A percentile compares a stretch with the other conserved stretches of the same genome.
Conservation (phyloP, 2,113 vertebrate genomes). For the Triplophysa siluroides region DNA sequence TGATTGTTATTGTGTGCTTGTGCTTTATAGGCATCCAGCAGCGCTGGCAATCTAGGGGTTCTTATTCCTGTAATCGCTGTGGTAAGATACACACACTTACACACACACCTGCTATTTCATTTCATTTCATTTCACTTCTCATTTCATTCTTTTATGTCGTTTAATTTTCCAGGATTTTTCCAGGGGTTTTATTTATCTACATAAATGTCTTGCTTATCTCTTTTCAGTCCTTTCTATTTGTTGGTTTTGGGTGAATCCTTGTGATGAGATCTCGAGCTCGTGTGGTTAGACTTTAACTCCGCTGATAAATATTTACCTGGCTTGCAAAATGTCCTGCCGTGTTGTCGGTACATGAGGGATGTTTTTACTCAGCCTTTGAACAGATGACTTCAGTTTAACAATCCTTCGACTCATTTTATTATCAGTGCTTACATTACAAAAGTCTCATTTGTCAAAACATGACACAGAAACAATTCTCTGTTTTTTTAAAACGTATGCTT, state of each 20-base stretch:
- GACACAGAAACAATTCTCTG: background rate
- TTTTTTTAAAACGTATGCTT: background rate
- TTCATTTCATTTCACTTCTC: too few relatives aligned
- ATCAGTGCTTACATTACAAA: background rate
- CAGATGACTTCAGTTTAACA: slow-evolving; percentile 11
- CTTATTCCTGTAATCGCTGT: slow-evolving; percentile 97
- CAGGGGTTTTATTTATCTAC: background rate
- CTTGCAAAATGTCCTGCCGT: slow-evolving; percentile 64
- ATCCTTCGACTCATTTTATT: slow-evolving; percentile 17
- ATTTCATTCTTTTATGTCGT: background rate
- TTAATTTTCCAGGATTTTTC: too few relatives aligned
- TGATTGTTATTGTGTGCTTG: background rate
- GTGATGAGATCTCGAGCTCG: slow-evolving; percentile 13
- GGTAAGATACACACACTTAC: slow-evolving; percentile 77
- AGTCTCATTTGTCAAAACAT: background rate
- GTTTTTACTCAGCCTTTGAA: slow-evolving; percentile 8
- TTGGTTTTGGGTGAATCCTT: background rate
- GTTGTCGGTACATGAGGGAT: slow-evolving; percentile 25
- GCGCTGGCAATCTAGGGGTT: slow-evolving; percentile 94
- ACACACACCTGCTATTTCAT: background rate
- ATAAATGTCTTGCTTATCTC: too few relatives aligned
- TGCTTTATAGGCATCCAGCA: slow-evolving; percentile 87
- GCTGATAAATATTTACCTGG: slow-evolving; percentile 85
- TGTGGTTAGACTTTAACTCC: slow-evolving; percentile 83
- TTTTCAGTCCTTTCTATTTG: too few relatives aligned